Evolutionary conservation across 2,888 invertebrate species (phyloP).

Genomic region (Rhagonycha fulva): DNA sequence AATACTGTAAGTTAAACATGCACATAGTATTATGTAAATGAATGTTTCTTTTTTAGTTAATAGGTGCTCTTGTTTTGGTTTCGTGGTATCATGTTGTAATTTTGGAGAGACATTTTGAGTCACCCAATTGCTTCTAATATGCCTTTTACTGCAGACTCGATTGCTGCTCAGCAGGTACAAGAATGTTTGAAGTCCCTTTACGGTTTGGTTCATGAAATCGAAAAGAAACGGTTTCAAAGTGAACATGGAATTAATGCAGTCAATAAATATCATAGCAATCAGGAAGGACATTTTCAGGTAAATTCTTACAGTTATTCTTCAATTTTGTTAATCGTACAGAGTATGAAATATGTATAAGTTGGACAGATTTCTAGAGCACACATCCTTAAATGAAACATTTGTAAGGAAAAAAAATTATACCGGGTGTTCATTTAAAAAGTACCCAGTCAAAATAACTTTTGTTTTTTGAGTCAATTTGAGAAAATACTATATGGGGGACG

Average conservation of each 20-base stretch:
- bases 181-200: slow-evolving; percentile 81
- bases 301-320: not conserved
- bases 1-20: slow-evolving; percentile 38
- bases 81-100: slow-evolving; percentile 61
- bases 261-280: slow-evolving; percentile 66
- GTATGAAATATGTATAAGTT: no score
- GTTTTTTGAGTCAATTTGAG: no score
- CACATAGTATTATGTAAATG: not conserved
- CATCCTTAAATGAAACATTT: no score
- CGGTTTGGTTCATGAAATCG: slow-evolving; percentile 78
- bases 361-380: no score
- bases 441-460: no score
- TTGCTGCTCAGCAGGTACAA: slow-evolving; percentile 67
- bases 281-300: slow-evolving; percentile 49
- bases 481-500: no score
- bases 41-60: slow-evolving; percentile 14
- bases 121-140: slow-evolving; percentile 52
- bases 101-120: slow-evolving; percentile 48
- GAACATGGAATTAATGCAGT: slow-evolving; percentile 82
- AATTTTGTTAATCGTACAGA: not conserved
- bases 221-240: slow-evolving; percentile 76
- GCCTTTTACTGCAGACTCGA: slow-evolving; percentile 79
- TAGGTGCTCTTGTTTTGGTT: slow-evolving; percentile 48
- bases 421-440: no score
- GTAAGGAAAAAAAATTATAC: no score